These are phyloP conservation scores for Limulus polyphemus DNA, from an alignment of 2,888 invertebrate species.

Conservation along the genomic window DNA sequence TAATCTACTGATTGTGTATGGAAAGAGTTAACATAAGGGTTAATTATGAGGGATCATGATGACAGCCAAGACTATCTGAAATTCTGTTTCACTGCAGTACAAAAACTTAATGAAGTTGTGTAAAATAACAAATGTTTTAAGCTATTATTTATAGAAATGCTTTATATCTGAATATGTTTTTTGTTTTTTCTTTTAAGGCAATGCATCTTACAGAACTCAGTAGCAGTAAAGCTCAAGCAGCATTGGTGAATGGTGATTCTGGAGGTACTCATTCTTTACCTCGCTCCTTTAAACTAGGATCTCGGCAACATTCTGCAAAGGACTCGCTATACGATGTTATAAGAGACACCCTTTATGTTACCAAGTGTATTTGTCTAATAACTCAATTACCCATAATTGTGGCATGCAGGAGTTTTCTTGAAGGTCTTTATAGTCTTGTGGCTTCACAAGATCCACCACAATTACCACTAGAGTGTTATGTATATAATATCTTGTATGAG, in stretches of 20 bases:
- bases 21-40: too few species aligned
- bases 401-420: constrained; percentile 70
- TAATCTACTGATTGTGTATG: too few species aligned
- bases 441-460: constrained; percentile 28
- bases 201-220: constrained; percentile 43
- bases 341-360: constrained; percentile 87
- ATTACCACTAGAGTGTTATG: constrained; percentile 71
- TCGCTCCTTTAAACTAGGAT: constrained; percentile 64
- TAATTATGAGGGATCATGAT: too few species aligned
- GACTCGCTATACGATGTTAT: constrained; percentile 60
- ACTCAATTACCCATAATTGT: constrained; percentile 78
- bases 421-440: constrained; percentile 66
- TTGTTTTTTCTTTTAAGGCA: constrained; percentile 8
- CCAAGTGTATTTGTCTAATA: constrained; percentile 86
- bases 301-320: constrained; percentile 25
- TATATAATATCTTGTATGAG: constrained; percentile 89
- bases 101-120: too few species aligned
- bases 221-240: constrained; percentile 50
- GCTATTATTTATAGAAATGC: too few species aligned
- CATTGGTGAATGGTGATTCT: constrained; percentile 29
- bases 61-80: too few species aligned
- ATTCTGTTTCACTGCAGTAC: too few species aligned
- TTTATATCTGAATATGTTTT: too few species aligned
- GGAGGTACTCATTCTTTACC: constrained; percentile 68
- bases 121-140: too few species aligned